Evolutionary conservation across 2,797 vertebrate species (phyloP), one percentile per base, ranked within the genome.

Genomic region (Bradypodion ventrale): DNA sequence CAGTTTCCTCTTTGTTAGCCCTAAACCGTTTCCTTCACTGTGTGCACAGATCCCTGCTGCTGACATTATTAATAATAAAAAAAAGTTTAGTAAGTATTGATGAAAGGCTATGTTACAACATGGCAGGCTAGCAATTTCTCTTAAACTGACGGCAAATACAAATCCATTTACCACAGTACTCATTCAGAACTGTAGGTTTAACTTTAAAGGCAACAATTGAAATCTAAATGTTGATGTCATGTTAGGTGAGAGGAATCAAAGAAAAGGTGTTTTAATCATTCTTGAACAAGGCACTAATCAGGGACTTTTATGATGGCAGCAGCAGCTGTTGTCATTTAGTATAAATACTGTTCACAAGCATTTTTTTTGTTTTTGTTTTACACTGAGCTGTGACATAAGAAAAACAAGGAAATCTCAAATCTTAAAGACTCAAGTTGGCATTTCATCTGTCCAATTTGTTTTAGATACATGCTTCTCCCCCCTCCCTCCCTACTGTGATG

Each of bases 171-270:
- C 46, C 25, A 73, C 0, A 0, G 56, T 40, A 84, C 63, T 80
- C 42, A 70, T 62, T 90, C 70, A 88, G 82, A 89, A 52, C 8
- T 37, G 35, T 10, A 85, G 63, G 2, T 78, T 91, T 83, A 90
- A 89, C 46, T 88, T 87, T 70, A 78, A 76, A 89, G 63, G 70
- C 37, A 76, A 87, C 81, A 81, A 89, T 81, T 85, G 65, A 83
- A 90, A 87, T 85, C 44, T 90, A 80, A 92, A 75, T 83, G 63
- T 44, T 90, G 76, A 81, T 85, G 83, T 88, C 87, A 49, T 49
- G 27, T 88, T 68, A 75, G 76, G 75, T 86, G 63, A 75, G 29
- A 78, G 56, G 73, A 91, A 80, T 84, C 82, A 75, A 85, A 89
- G 56, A 87, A 88, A 70, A 78, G 3, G 7, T 75, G 7, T 79